Conservation (phyloP, 2,113 vertebrate species). For the Pholis gunnellus region DNA sequence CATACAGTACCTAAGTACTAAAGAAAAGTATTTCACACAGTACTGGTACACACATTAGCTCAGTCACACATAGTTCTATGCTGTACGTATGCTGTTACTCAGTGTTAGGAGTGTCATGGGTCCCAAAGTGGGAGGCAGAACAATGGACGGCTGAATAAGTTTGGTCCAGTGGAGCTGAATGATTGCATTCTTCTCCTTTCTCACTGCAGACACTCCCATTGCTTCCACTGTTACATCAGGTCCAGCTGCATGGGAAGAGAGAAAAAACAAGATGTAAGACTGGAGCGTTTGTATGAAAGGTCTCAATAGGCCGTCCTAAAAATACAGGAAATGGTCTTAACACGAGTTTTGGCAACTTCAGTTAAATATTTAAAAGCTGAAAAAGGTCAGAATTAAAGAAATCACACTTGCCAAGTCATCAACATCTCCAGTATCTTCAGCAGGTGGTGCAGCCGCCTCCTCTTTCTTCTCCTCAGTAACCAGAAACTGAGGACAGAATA, state of each 20-base stretch:
- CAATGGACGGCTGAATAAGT: slow-evolving; percentile 51
- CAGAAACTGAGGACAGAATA: slow-evolving; percentile 86
- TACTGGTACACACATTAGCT: background rate
- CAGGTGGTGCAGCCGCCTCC: slow-evolving; percentile 58
- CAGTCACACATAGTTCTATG: background rate
- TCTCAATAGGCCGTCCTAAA: slow-evolving; percentile 4
- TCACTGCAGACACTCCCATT: slow-evolving; percentile 28
- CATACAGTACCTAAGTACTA: background rate
- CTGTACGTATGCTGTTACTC: slow-evolving; percentile 1
- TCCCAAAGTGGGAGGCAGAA: slow-evolving; percentile 33
- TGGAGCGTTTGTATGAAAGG: slow-evolving; percentile 30
- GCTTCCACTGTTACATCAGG: slow-evolving; percentile 87
- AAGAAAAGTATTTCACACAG: background rate
- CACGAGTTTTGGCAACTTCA: background rate
- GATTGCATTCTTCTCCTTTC: slow-evolving; percentile 61
- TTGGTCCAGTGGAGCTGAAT: slow-evolving; percentile 45
- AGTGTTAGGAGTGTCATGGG: background rate
- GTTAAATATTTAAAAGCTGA: slow-evolving; percentile 23
- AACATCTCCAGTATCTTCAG: slow-evolving; percentile 90
- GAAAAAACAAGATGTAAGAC: background rate
- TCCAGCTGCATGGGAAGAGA: slow-evolving; percentile 89
- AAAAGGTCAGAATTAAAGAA: background rate
- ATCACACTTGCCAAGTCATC: slow-evolving; percentile 92
- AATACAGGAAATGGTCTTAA: slow-evolving; percentile 17
- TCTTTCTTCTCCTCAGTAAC: slow-evolving; percentile 80